Conservation (phyloP, 2,888 invertebrate species). For the Agrotis segetum region DNA sequence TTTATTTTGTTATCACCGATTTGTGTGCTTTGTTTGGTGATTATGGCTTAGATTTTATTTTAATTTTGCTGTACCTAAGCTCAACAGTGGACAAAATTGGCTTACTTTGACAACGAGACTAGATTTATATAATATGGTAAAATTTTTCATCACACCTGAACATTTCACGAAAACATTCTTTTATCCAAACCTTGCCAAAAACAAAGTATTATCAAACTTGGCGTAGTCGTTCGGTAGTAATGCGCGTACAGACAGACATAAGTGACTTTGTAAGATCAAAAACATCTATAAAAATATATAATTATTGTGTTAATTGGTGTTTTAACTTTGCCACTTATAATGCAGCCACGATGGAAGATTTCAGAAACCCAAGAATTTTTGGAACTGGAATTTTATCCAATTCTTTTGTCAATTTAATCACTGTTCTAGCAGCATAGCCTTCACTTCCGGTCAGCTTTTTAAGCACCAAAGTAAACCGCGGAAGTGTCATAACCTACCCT, state of each 20-base stretch:
- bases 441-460: conserved; percentile 1
- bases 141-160: too few species aligned
- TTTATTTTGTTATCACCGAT: conserved; percentile 1
- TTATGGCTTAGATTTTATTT: background rate
- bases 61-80: background rate
- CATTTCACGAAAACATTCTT: too few species aligned
- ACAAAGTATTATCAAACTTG: too few species aligned
- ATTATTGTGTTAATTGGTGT: conserved; percentile 15
- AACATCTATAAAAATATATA: conserved; percentile 26
- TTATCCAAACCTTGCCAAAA: too few species aligned
- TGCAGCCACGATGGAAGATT: conserved; percentile 1
- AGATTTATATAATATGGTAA: too few species aligned
- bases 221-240: too few species aligned
- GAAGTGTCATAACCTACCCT: conserved; percentile 18
- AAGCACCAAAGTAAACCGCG: conserved; percentile 13
- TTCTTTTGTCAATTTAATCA: background rate
- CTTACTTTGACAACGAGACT: background rate
- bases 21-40: background rate
- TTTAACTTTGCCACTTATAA: conserved; percentile 2
- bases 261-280: background rate
- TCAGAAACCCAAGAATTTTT: conserved; percentile 16
- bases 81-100: conserved; percentile 15
- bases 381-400: background rate
- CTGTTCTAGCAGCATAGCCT: background rate
- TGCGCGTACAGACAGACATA: too few species aligned